Evolutionary conservation across 2,888 invertebrate species (phyloP).

Genomic region (Polyommatus iphigenia): DNA sequence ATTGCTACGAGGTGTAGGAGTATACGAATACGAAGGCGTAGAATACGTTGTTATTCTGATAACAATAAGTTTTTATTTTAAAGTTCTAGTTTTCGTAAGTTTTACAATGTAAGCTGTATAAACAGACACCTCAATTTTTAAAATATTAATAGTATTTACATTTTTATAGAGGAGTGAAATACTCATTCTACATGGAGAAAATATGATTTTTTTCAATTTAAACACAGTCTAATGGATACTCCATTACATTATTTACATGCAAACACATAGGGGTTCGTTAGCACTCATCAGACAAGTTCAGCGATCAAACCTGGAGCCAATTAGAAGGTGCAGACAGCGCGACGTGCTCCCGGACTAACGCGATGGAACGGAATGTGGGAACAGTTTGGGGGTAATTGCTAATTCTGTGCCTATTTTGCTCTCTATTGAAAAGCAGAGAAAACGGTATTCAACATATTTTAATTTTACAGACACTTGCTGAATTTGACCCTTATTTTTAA

Average conservation of each 20-base stretch:
- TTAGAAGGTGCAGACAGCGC: constrained; percentile 11
- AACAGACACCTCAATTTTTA: too few relatives aligned
- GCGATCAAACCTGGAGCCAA: background rate
- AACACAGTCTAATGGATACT: background rate
- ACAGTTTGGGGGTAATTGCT: background rate
- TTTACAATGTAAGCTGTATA: too few relatives aligned
- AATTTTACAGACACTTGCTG: too few relatives aligned
- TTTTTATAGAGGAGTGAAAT: too few relatives aligned
- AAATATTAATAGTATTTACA: too few relatives aligned
- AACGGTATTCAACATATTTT: too few relatives aligned
- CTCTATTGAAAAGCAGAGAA: background rate
- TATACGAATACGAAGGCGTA: background rate
- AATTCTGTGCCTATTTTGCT: background rate
- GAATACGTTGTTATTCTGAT: too few relatives aligned
- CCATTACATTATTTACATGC: background rate
- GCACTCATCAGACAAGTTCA: background rate
- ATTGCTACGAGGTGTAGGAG: background rate
- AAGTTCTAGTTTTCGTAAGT: too few relatives aligned
- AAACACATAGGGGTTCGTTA: background rate
- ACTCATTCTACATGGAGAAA: too few relatives aligned
- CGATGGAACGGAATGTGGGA: background rate
- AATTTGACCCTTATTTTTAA: too few relatives aligned
- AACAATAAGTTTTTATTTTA: too few relatives aligned
- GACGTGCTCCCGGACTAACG: background rate
- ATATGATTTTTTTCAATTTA: too few relatives aligned